These are phyloP conservation scores for Malthinus flaveolus DNA, from an alignment of 2,888 invertebrate genomes.

Conservation along the genomic window DNA sequence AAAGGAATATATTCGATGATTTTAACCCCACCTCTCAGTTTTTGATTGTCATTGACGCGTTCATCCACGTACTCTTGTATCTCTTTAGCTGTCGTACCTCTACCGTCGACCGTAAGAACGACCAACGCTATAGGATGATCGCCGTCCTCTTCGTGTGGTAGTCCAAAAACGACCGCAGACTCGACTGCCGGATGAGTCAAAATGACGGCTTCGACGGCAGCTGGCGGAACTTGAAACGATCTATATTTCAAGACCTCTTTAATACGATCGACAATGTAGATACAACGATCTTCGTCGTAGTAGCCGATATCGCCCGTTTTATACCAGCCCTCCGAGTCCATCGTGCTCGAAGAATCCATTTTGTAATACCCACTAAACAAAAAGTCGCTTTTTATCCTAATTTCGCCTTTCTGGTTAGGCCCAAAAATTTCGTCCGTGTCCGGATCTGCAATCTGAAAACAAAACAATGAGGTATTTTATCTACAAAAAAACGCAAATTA, in stretches of 20 bases:
- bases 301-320: conserved; percentile 58
- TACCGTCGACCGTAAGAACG: conserved; percentile 28
- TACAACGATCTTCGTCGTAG: conserved; percentile 55
- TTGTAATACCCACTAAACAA: conserved; percentile 56
- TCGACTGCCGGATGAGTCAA: conserved; percentile 68
- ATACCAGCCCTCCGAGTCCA: conserved; percentile 53
- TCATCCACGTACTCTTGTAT: conserved; percentile 5
- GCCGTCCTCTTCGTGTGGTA: conserved; percentile 68
- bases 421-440: conserved; percentile 55
- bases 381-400: conserved; percentile 55
- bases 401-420: conserved; percentile 56
- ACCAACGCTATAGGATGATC: conserved; percentile 67
- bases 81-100: neutral
- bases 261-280: conserved; percentile 54
- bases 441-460: conserved; percentile 53
- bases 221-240: conserved; percentile 66
- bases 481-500: neutral
- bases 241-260: conserved; percentile 58
- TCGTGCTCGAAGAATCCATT: conserved; percentile 53
- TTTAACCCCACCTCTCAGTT: conserved; percentile 8
- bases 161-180: conserved; percentile 80
- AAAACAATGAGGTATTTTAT: conserved; percentile 20
- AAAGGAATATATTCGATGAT: conserved; percentile 6
- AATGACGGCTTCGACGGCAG: conserved; percentile 74
- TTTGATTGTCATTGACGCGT: neutral